phyloP scores from a whole-genome alignment of 2,113 vertebrate genomes.

The Paramisgurnus dabryanus region DNA sequence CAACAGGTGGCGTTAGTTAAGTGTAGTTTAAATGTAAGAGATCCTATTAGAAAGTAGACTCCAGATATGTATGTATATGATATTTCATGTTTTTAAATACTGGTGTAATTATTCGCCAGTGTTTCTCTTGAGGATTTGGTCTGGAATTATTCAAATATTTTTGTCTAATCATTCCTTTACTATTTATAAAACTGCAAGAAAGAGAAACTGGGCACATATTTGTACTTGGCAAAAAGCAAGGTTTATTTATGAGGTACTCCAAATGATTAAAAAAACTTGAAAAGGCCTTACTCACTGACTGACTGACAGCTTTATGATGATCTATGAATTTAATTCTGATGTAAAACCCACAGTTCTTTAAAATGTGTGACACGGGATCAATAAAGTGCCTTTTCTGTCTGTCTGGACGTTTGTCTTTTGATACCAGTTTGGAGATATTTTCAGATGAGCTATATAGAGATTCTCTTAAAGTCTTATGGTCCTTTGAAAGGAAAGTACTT shows the following conservation, averaged over 20 bases:
- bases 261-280: conserved; percentile 40
- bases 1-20: too few species aligned
- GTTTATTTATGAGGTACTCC: conserved; percentile 30
- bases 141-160: too few species aligned
- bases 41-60: too few species aligned
- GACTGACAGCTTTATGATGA: conserved; percentile 23
- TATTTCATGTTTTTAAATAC: too few species aligned
- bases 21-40: too few species aligned
- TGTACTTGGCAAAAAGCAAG: conserved; percentile 20
- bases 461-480: neutral
- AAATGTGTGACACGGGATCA: conserved; percentile 21
- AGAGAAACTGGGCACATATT: conserved; percentile 15
- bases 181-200: neutral
- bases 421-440: neutral
- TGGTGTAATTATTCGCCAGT: too few species aligned
- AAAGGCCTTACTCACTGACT: conserved; percentile 8
- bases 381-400: neutral
- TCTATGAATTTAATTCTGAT: conserved; percentile 34
- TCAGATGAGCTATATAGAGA: too few species aligned
- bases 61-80: too few species aligned
- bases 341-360: neutral
- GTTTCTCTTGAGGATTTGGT: too few species aligned
- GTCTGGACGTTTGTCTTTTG: neutral
- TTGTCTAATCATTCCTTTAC: too few species aligned
- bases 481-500: neutral